Base-by-base conservation (phyloP, 2,888 invertebrate genomes). In the Eupithecia pulchellata region DNA sequence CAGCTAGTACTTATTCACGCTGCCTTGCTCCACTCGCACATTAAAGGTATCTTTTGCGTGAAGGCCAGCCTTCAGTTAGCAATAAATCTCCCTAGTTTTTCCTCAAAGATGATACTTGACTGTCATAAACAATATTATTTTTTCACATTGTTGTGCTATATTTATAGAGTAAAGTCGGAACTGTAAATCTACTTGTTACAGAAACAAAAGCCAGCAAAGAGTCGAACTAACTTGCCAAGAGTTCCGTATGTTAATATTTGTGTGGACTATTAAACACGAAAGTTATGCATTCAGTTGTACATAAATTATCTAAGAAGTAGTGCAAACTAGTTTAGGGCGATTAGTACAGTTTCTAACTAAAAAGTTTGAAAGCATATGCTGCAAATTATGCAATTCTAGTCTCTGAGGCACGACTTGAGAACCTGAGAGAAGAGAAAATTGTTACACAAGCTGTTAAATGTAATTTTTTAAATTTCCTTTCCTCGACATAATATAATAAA, bases 241-340 rank as follows among this genome's bases (percentile, higher is more conserved):
- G 55, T 57, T 57, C 55, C 55, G 55, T 57, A 57, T 57, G 55
- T 27, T 29, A 29, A 57, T 57, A 47, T 47, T 47, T 47, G 47
- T 11, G 11, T 20, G 20, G 47, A 47, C 47, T 47, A 47, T 20
- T 47, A 47, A 47, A 9, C 47, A 20, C 47, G 11, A 47, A 47
- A 47, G 47, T 47, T 47, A 47, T 47, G 20, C 47, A 47, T 47
- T 47, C 11, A 20, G 47, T 20, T 47, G 47, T 47, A 47, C 47
- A 47, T 47, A 20, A 47, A 47, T 47, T 47, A 47, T 20, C 47
- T 20, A 47, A 20, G 20, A 47, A 47, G 47, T 20, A 11, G 20
- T 20, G 20, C 11, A 47, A 47, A 47, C 47, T 47, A 47, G 11
- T 4, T 47, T 1, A 47, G 20, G 20, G 11, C 47, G 47, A 47